A percentile compares a stretch with the other conserved stretches of the same genome.
Evolutionary conservation across 53 echinoderm and acorn worm species (phyloP).

Genomic region (Apostichopus leukothele): DNA sequence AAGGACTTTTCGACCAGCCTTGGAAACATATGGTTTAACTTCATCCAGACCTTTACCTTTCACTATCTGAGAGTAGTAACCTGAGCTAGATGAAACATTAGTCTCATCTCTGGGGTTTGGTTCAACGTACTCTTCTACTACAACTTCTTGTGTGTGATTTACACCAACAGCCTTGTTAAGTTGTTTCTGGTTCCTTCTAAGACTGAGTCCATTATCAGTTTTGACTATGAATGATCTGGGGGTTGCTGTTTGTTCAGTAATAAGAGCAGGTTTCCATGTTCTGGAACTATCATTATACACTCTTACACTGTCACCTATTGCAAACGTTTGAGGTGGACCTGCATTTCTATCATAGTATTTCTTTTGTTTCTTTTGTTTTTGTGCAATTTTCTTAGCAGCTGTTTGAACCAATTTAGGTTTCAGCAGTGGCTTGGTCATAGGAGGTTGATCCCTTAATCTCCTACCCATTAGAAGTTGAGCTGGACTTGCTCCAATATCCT

Average conservation of each 20-base stretch:
- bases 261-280: too few species aligned
- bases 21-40: background rate
- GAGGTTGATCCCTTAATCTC: conserved; percentile 9
- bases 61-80: conserved; percentile 16
- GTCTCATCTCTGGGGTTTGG: background rate
- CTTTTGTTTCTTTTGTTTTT: conserved; percentile 25
- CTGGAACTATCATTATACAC: too few species aligned
- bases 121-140: too few species aligned
- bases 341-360: background rate
- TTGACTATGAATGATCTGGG: too few species aligned
- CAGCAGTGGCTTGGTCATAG: background rate
- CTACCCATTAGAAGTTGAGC: conserved; percentile 27
- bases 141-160: background rate
- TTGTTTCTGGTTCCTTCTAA: conserved; percentile 19
- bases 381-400: background rate
- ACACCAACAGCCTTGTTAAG: conserved; percentile 12
- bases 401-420: conserved; percentile 16
- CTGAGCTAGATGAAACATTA: background rate
- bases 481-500: conserved; percentile 28
- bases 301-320: too few species aligned
- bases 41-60: conserved; percentile 5
- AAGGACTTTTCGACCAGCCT: background rate
- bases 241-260: too few species aligned
- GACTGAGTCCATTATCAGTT: background rate
- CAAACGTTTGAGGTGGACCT: too few species aligned